Evolutionary conservation across 2,797 vertebrate genomes (phyloP).

Genomic region (Amphiprion clarkii): DNA sequence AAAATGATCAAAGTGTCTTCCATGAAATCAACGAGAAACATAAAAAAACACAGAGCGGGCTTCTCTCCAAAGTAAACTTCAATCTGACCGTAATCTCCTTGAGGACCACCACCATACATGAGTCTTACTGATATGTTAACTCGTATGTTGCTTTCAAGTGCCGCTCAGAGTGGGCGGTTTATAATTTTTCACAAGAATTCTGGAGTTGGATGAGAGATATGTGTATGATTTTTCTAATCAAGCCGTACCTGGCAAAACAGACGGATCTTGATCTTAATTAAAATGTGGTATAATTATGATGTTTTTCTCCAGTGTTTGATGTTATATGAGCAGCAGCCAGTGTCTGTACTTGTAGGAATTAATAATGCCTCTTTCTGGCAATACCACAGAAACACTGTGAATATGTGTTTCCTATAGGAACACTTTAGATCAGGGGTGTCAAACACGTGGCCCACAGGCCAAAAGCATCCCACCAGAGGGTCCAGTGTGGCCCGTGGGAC

Average conservation of each 20-base stretch:
- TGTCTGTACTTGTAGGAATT: too few species aligned
- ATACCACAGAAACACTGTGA: not conserved
- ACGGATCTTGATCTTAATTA: slow-evolving; percentile 14
- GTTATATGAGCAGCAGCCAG: not conserved
- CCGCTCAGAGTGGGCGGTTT: not conserved
- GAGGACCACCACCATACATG: not conserved
- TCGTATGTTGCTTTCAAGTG: not conserved
- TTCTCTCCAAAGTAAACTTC: not conserved
- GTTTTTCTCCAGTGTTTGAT: not conserved
- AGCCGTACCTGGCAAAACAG: slow-evolving; percentile 25
- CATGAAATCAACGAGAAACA: not conserved
- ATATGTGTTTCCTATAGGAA: not conserved
- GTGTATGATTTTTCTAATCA: slow-evolving; percentile 27
- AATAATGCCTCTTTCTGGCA: too few species aligned
- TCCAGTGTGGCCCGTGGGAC: too few species aligned
- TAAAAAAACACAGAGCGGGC: too few species aligned
- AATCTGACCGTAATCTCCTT: not conserved
- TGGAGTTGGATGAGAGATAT: slow-evolving; percentile 20
- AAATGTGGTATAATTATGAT: slow-evolving; percentile 14
- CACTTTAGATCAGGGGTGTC: not conserved
- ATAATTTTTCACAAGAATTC: slow-evolving; percentile 17
- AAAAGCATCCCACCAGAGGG: too few species aligned
- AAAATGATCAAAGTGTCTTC: not conserved
- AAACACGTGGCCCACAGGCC: too few species aligned
- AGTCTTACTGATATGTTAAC: not conserved